Evolutionary conservation across 2,888 invertebrate genomes (phyloP).

Genomic region (Drosophila testacea): DNA sequence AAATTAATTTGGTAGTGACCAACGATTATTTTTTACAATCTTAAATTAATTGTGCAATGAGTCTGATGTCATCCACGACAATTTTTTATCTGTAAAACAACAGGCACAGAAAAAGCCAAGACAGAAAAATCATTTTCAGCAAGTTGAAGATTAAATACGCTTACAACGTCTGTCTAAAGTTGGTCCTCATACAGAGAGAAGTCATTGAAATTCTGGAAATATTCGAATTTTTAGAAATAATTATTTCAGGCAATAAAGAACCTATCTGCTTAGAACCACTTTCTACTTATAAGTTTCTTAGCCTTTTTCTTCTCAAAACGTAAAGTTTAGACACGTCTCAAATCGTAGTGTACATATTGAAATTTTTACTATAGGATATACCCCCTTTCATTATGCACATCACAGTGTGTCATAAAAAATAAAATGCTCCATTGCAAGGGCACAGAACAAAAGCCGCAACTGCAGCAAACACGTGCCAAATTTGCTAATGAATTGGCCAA

Average conservation of each 20-base stretch:
- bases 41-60: conserved; percentile 48
- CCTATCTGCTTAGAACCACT: no score
- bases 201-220: neutral
- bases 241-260: no score
- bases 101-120: conserved; percentile 18
- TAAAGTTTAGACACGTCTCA: neutral
- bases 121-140: conserved; percentile 15
- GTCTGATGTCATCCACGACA: conserved; percentile 47
- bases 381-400: neutral
- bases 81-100: conserved; percentile 1
- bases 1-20: conserved; percentile 32
- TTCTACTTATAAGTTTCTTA: no score
- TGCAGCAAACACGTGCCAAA: conserved; percentile 54
- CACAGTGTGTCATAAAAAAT: neutral
- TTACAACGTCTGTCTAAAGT: neutral
- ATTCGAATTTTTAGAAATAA: neutral
- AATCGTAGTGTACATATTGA: neutral
- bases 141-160: conserved; percentile 15
- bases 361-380: neutral
- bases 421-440: neutral
- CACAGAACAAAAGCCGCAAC: conserved; percentile 10
- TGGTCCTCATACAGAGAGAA: neutral
- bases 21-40: conserved; percentile 36
- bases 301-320: no score
- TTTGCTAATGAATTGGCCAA: conserved; percentile 49